phyloP scores from a whole-genome alignment of 2,797 vertebrate genomes.

The Tragelaphus eurycerus region DNA sequence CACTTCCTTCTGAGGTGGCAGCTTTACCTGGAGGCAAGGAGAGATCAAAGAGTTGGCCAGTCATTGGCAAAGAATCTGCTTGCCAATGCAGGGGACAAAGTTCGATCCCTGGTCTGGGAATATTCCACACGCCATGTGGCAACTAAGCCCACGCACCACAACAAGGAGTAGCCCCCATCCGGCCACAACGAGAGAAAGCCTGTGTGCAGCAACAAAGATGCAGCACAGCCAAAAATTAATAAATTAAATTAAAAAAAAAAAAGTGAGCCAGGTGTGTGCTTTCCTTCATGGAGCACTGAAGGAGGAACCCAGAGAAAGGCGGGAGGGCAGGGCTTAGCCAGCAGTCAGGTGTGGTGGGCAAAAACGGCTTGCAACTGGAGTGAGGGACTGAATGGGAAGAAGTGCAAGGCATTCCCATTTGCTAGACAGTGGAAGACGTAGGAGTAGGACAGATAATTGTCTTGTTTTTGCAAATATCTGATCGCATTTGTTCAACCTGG shows the following conservation, averaged over 20 bases:
- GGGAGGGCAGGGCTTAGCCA: too few relatives aligned
- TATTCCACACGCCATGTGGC: neutral
- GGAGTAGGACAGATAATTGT: neutral
- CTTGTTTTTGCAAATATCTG: neutral
- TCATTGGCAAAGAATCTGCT: neutral
- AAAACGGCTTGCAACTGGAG: neutral
- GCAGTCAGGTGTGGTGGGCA: accelerated
- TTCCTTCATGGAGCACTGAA: neutral
- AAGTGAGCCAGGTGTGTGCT: neutral
- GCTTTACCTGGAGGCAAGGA: slow-evolving; percentile 86
- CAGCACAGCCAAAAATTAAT: neutral
- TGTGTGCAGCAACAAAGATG: neutral
- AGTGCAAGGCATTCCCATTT: neutral
- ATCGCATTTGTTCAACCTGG: neutral
- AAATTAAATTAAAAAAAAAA: neutral
- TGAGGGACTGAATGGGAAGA: neutral
- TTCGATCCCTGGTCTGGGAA: neutral
- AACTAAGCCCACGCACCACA: neutral
- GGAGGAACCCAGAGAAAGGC: neutral
- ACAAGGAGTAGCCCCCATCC: neutral
- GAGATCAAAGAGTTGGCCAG: neutral
- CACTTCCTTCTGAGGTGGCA: slow-evolving; percentile 92
- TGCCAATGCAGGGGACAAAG: neutral
- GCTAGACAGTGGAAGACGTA: neutral
- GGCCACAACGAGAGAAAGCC: neutral